These are phyloP conservation scores for Lordiphosa stackelbergi DNA, from an alignment of 1,140 invertebrate species.

Conservation along the genomic window DNA sequence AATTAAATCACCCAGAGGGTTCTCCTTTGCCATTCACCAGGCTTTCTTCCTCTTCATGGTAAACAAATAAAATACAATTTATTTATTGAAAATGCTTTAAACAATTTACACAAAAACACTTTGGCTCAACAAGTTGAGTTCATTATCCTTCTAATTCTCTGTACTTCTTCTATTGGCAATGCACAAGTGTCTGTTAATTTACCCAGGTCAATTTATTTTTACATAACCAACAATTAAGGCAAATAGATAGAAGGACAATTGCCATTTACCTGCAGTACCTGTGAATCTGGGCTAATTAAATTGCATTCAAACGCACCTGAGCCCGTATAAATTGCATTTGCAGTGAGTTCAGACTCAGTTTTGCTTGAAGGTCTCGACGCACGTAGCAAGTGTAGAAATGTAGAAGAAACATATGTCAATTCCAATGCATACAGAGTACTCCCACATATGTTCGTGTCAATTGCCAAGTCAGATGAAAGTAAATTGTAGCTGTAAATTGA, in stretches of 20 bases:
- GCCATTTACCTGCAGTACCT: slow-evolving; percentile 46
- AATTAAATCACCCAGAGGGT: neutral
- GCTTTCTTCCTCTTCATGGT: neutral
- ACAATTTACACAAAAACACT: neutral
- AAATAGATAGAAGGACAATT: slow-evolving; percentile 40
- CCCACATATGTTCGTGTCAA: slow-evolving; percentile 59
- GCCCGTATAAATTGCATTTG: slow-evolving; percentile 40
- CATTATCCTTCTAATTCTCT: slow-evolving; percentile 15
- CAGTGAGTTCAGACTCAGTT: slow-evolving; percentile 11
- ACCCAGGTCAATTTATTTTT: slow-evolving; percentile 29
- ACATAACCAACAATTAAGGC: slow-evolving; percentile 35
- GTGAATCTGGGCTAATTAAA: slow-evolving; percentile 69
- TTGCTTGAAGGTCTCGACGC: neutral
- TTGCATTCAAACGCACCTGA: slow-evolving; percentile 62
- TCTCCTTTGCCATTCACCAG: neutral
- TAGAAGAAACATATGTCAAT: slow-evolving; percentile 44
- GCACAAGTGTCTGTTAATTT: slow-evolving; percentile 43
- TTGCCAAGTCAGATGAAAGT: slow-evolving; percentile 15
- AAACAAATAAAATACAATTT: no score
- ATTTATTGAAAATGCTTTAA: neutral
- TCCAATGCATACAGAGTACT: slow-evolving; percentile 26
- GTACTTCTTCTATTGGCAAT: slow-evolving; percentile 17
- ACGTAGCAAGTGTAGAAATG: slow-evolving; percentile 25
- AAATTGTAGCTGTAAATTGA: slow-evolving; percentile 47
- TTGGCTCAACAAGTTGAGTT: slow-evolving; percentile 14